Evolutionary conservation across 2,888 invertebrate species (phyloP).

Genomic region (Pyrocoelia pectoralis): DNA sequence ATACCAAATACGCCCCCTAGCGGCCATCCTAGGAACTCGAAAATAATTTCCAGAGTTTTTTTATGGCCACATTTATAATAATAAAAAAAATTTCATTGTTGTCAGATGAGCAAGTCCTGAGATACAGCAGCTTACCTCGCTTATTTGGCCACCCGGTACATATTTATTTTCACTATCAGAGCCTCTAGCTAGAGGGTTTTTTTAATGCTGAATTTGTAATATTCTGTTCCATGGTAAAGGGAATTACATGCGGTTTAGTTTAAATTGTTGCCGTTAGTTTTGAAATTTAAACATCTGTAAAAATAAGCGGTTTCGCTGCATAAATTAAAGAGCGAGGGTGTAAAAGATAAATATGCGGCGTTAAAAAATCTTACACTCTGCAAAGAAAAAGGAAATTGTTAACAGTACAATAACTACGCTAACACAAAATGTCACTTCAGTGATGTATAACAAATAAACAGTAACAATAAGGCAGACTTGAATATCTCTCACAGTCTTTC

Average conservation of each 20-base stretch:
- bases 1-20: too few relatives aligned
- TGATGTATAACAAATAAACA: conserved; percentile 34
- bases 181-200: too few relatives aligned
- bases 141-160: too few relatives aligned
- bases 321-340: conserved; percentile 22
- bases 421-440: background rate
- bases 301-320: conserved; percentile 12
- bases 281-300: conserved; percentile 25
- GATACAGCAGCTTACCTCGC: too few relatives aligned
- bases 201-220: too few relatives aligned
- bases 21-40: too few relatives aligned
- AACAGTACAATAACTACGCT: conserved; percentile 4
- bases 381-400: background rate
- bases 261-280: conserved; percentile 16
- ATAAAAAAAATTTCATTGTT: too few relatives aligned
- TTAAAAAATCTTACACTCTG: background rate
- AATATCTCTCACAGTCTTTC: conserved; percentile 33
- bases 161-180: too few relatives aligned
- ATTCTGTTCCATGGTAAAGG: background rate
- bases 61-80: too few relatives aligned
- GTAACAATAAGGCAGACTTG: conserved; percentile 31
- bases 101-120: too few relatives aligned
- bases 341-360: background rate
- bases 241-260: background rate
- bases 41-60: too few relatives aligned